Evolutionary conservation across 2,797 vertebrate genomes (phyloP).

Genomic region (Catamblyrhynchus diadema): DNA sequence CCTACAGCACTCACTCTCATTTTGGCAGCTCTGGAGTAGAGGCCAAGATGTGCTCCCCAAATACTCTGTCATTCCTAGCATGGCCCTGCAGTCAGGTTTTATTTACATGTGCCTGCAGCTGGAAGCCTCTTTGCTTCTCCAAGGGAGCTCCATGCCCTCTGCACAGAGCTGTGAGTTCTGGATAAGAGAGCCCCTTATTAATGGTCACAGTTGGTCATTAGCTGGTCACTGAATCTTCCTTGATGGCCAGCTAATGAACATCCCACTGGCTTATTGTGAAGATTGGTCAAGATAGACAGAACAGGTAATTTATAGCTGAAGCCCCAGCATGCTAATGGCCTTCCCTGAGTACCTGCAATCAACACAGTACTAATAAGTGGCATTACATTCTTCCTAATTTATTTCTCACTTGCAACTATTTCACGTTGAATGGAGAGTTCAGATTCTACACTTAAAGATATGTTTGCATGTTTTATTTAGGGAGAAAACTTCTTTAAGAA

Average conservation of each 20-base stretch:
- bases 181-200: neutral
- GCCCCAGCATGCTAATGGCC: neutral
- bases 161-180: neutral
- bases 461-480: neutral
- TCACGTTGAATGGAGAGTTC: neutral
- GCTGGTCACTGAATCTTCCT: neutral
- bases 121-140: neutral
- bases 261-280: conserved; percentile 19
- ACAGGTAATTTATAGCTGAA: conserved; percentile 38
- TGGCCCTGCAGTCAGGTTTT: neutral
- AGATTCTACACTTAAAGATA: neutral
- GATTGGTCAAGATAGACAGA: neutral
- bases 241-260: conserved; percentile 39
- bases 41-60: neutral
- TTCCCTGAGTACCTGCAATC: neutral
- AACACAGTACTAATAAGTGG: neutral
- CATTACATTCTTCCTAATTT: neutral
- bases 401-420: conserved; percentile 21
- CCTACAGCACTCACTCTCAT: neutral
- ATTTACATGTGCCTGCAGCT: neutral
- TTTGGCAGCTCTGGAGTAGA: neutral
- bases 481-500: neutral
- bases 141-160: neutral
- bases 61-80: neutral
- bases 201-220: neutral